Evolutionary conservation across 2,888 invertebrate genomes (phyloP).

Genomic region (Nysson spinosus): DNA sequence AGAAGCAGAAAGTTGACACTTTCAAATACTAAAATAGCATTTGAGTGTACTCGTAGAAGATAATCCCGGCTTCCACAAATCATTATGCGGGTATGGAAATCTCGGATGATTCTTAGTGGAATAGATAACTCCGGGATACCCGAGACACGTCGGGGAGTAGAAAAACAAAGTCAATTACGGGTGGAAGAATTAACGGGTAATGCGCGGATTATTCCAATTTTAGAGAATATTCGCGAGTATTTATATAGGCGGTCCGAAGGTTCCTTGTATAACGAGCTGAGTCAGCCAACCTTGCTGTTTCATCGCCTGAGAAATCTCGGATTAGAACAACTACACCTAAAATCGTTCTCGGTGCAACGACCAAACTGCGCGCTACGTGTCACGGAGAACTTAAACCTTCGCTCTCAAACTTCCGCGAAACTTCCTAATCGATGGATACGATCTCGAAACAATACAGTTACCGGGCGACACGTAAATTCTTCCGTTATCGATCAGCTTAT

Average conservation of each 20-base stretch:
- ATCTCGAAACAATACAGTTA: conserved; percentile 11
- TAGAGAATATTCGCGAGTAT: conserved; percentile 16
- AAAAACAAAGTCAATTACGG: background rate
- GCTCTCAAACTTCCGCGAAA: conserved; percentile 11
- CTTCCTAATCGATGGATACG: conserved; percentile 23
- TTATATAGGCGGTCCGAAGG: conserved; percentile 20
- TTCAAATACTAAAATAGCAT: too few relatives aligned
- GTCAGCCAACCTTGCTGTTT: conserved; percentile 30
- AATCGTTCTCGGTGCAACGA: conserved; percentile 32
- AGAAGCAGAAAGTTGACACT: too few relatives aligned
- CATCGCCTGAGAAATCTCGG: conserved; percentile 36
- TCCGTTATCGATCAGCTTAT: conserved; percentile 1
- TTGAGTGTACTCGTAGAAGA: too few relatives aligned
- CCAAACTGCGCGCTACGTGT: conserved; percentile 32
- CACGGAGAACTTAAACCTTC: conserved; percentile 26
- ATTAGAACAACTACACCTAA: conserved; percentile 36
- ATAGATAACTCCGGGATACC: too few relatives aligned
- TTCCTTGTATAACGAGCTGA: conserved; percentile 35
- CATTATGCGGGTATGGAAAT: too few relatives aligned
- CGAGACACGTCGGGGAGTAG: too few relatives aligned
- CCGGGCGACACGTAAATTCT: conserved; percentile 3
- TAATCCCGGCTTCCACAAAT: too few relatives aligned
- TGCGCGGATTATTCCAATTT: conserved; percentile 31
- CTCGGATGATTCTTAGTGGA: too few relatives aligned
- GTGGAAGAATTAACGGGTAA: conserved; percentile 35